Conservation (phyloP, 2,888 invertebrate species). For the Limnephilus lunatus region DNA sequence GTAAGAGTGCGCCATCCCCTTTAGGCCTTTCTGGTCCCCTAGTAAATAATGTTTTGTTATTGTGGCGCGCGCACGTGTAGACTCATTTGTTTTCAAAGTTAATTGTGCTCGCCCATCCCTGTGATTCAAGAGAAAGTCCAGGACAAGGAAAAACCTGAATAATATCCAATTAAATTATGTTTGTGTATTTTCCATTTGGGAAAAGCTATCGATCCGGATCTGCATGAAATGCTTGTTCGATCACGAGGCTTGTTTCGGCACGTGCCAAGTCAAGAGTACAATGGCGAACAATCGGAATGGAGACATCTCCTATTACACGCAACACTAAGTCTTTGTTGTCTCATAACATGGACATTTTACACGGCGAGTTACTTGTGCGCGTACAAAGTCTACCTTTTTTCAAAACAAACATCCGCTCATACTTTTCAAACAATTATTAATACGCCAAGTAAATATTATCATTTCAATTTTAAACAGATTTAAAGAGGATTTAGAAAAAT, state of each 20-base stretch:
- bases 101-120: constrained; percentile 3
- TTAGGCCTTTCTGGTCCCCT: not conserved
- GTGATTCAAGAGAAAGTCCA: constrained; percentile 21
- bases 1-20: constrained; percentile 35
- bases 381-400: not conserved
- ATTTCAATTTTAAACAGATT: constrained; percentile 54
- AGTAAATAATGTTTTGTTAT: constrained; percentile 28
- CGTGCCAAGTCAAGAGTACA: constrained; percentile 43
- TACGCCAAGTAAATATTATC: constrained; percentile 36
- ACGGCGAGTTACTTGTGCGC: not conserved
- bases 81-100: constrained; percentile 46
- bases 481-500: constrained; percentile 51
- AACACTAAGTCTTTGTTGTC: constrained; percentile 27
- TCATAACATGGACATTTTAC: constrained; percentile 47
- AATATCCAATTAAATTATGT: not conserved
- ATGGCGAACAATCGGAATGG: constrained; percentile 44
- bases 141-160: not conserved
- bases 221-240: constrained; percentile 17
- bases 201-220: constrained; percentile 18
- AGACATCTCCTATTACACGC: constrained; percentile 51
- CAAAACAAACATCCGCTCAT: not conserved
- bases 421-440: constrained; percentile 30
- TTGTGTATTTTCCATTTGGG: not conserved
- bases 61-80: constrained; percentile 32
- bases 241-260: constrained; percentile 36